These are phyloP conservation scores for Vulpes vulpes DNA, from an alignment of 2,113 vertebrate genomes.

Conservation along the genomic window DNA sequence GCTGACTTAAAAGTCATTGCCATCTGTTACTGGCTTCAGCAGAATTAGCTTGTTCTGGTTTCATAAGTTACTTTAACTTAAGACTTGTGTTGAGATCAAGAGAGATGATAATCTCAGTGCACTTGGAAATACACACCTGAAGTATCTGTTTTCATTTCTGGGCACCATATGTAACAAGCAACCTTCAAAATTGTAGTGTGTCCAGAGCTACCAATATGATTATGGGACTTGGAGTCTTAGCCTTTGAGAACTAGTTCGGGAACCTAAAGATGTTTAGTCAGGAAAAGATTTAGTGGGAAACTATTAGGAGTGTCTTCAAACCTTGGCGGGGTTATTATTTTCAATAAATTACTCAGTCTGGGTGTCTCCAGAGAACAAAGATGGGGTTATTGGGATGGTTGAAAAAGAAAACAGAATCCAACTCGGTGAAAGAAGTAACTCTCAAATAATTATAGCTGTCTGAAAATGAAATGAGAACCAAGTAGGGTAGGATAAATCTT, in stretches of 20 bases:
- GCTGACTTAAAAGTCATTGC: background rate
- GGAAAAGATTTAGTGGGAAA: conserved; percentile 3
- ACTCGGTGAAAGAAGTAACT: conserved; percentile 1
- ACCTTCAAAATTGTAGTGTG: conserved; percentile 33
- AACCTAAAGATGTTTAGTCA: conserved; percentile 31
- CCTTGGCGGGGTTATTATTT: conserved; percentile 51
- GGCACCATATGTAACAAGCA: background rate
- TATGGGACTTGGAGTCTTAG: background rate
- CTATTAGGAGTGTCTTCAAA: background rate
- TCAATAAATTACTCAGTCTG: conserved; percentile 15
- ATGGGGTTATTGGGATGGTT: background rate
- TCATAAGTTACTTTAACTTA: conserved; percentile 14
- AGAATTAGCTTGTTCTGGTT: background rate
- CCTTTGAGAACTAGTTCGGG: background rate
- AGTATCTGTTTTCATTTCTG: conserved; percentile 30
- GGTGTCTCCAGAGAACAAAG: background rate
- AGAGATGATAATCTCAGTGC: background rate
- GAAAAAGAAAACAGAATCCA: conserved; percentile 11
- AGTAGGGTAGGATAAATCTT: background rate
- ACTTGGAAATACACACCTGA: background rate
- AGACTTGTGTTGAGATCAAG: background rate
- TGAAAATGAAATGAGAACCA: conserved; percentile 42
- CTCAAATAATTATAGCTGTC: conserved; percentile 48
- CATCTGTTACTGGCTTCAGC: background rate
- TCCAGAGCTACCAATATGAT: background rate